These are phyloP conservation scores for Epinotia nisella DNA, from an alignment of 2,888 invertebrate genomes.

Conservation along the genomic window DNA sequence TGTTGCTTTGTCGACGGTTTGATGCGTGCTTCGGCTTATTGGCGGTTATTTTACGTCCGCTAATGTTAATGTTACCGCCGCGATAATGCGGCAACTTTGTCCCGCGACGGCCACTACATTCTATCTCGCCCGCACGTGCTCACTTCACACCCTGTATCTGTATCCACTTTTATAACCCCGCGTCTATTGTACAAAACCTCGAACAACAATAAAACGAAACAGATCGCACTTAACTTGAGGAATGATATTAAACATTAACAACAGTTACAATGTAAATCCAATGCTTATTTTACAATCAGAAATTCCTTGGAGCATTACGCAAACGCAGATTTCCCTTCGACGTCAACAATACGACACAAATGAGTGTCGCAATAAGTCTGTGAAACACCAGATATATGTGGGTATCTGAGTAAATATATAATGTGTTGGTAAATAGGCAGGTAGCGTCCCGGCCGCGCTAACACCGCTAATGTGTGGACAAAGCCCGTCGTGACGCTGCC, in stretches of 20 bases:
- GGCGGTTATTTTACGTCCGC: constrained; percentile 82
- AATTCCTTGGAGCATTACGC: constrained; percentile 68
- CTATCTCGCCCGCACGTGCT: constrained; percentile 49
- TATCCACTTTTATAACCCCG: constrained; percentile 53
- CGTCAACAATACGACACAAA: constrained; percentile 75
- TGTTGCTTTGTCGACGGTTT: constrained; percentile 81
- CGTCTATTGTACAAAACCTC: constrained; percentile 33
- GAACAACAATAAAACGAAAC: constrained; percentile 40
- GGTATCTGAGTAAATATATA: constrained; percentile 75
- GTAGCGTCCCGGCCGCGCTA: constrained; percentile 72
- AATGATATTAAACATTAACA: constrained; percentile 43
- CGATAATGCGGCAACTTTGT: constrained; percentile 78
- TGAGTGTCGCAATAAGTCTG: constrained; percentile 72
- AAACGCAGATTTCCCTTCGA: constrained; percentile 77
- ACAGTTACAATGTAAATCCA: constrained; percentile 48
- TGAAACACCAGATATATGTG: constrained; percentile 68
- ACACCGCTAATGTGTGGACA: constrained; percentile 82
- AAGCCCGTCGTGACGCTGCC: constrained; percentile 78
- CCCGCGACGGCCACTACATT: constrained; percentile 49
- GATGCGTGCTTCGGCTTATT: constrained; percentile 81
- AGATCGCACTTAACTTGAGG: constrained; percentile 24
- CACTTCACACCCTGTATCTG: constrained; percentile 53
- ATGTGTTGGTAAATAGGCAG: constrained; percentile 73
- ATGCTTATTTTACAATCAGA: constrained; percentile 64
- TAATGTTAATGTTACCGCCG: constrained; percentile 77